phyloP scores from a whole-genome alignment of 2,113 vertebrate species.

The Salvelinus sp. region DNA sequence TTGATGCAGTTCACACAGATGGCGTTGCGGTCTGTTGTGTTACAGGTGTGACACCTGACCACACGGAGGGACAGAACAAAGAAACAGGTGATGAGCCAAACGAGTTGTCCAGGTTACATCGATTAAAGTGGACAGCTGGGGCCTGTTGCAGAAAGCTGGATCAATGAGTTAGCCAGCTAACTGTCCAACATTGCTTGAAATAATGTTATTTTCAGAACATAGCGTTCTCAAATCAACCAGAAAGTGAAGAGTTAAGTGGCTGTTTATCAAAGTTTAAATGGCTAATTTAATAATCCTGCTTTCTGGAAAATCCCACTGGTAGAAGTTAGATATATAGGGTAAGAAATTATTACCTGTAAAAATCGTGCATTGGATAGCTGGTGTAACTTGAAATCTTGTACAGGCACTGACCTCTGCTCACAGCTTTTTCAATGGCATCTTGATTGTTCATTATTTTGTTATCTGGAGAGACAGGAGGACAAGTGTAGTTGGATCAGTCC shows the following conservation, averaged over 20 bases:
- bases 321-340: background rate
- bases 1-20: constrained; percentile 99
- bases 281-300: background rate
- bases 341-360: constrained; percentile 89
- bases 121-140: no score
- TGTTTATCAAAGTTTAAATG: no score
- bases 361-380: constrained; percentile 99
- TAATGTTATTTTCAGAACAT: no score
- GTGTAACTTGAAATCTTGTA: constrained; percentile 99
- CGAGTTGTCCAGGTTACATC: background rate
- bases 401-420: constrained; percentile 99
- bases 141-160: no score
- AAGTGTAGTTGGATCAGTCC: background rate
- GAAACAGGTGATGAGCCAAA: no score
- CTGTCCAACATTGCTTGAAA: no score
- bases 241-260: no score
- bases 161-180: no score
- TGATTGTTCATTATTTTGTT: constrained; percentile 99
- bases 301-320: background rate
- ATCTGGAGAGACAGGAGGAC: constrained; percentile 74
- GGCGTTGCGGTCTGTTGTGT: constrained; percentile 98
- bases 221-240: no score
- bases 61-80: constrained; percentile 7
- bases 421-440: constrained; percentile 99
- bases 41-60: constrained; percentile 97